phyloP scores from a whole-genome alignment of 2,113 vertebrate genomes.

The Chaetops frenatus region DNA sequence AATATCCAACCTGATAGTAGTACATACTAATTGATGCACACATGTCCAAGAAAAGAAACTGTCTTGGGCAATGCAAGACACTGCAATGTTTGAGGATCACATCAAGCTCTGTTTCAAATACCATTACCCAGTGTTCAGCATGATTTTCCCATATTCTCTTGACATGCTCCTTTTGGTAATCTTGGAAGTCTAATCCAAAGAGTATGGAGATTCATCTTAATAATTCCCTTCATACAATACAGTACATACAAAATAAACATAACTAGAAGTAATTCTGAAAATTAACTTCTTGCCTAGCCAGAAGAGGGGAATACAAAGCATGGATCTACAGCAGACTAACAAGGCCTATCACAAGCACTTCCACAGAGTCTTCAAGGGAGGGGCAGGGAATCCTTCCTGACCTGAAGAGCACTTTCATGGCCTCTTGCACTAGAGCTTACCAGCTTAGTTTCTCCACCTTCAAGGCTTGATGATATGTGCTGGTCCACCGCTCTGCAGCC shows the following conservation, averaged over 20 bases:
- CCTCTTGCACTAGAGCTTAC: not conserved
- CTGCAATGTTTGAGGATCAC: not conserved
- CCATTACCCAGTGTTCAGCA: not conserved
- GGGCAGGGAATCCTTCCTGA: not conserved
- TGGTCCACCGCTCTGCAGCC: not conserved
- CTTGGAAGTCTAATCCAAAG: not conserved
- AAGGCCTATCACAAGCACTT: not conserved
- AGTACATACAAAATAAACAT: not conserved
- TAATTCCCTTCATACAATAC: not conserved
- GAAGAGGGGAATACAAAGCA: not conserved
- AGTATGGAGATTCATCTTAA: not conserved
- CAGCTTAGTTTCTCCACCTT: not conserved
- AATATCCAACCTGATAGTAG: not conserved
- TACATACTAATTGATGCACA: not conserved
- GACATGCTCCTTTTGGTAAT: not conserved
- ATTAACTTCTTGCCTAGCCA: not conserved
- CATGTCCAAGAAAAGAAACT: not conserved
- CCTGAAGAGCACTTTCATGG: not conserved
- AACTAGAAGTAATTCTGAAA: not conserved
- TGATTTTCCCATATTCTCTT: not conserved
- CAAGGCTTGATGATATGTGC: not conserved
- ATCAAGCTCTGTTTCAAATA: not conserved
- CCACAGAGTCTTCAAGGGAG: not conserved
- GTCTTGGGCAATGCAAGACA: not conserved
- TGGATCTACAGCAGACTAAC: not conserved